phyloP scores from a whole-genome alignment of 2,113 vertebrate species.

The Bos taurus region DNA sequence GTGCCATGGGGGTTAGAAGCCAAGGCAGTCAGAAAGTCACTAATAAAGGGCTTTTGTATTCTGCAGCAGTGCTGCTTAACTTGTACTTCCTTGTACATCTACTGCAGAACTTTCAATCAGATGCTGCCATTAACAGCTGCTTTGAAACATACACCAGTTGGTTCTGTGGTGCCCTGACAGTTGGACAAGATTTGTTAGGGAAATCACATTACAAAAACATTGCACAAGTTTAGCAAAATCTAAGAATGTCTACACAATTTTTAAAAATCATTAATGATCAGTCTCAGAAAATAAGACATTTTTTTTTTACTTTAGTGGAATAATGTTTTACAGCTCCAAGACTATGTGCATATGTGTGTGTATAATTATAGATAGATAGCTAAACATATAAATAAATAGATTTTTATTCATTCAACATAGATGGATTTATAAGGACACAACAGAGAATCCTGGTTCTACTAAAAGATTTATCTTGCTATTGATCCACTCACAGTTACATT shows the following conservation, averaged over 20 bases:
- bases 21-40: constrained; percentile 42
- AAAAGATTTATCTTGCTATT: background rate
- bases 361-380: background rate
- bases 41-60: constrained; percentile 74
- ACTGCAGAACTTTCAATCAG: constrained; percentile 71
- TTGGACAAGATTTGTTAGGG: constrained; percentile 46
- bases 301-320: background rate
- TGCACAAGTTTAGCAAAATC: background rate
- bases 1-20: constrained; percentile 44
- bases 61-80: constrained; percentile 68
- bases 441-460: background rate
- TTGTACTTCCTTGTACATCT: constrained; percentile 31
- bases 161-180: constrained; percentile 74
- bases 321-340: background rate
- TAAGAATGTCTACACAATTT: background rate
- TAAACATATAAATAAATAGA: background rate
- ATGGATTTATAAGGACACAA: background rate
- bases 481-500: background rate
- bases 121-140: constrained; percentile 51
- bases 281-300: background rate
- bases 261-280: background rate
- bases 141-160: constrained; percentile 70
- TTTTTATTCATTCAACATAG: background rate
- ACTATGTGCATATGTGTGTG: background rate
- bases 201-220: background rate